phyloP scores from a whole-genome alignment of 53 echinoderm and acorn worm genomes.

The Mesocentrotus franciscanus region DNA sequence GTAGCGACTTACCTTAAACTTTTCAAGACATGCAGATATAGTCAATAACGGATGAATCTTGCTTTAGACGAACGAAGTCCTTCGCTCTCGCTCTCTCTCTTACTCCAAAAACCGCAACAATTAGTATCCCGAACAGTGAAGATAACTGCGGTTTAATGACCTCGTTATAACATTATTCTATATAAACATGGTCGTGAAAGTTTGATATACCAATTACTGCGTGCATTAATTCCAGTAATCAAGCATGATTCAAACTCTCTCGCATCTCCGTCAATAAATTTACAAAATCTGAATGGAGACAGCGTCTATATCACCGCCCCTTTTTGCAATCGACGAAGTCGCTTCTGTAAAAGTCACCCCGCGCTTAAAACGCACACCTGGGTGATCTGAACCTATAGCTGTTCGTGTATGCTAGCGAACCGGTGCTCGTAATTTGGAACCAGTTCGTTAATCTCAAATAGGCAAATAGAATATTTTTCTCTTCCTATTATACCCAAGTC shows the following conservation, averaged over 20 bases:
- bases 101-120: slow-evolving; percentile 1
- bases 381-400: not conserved
- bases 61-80: not conserved
- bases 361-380: not conserved
- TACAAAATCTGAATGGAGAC: not conserved
- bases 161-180: not conserved
- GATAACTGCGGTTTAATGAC: not conserved
- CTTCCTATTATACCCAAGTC: not conserved
- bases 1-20: not conserved
- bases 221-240: not conserved
- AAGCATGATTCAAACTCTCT: not conserved
- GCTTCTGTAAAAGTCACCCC: no score
- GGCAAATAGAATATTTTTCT: slow-evolving; percentile 2
- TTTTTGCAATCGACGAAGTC: not conserved
- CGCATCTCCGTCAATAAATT: not conserved
- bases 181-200: not conserved
- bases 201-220: not conserved
- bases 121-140: not conserved
- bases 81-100: not conserved
- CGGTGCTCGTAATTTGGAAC: not conserved
- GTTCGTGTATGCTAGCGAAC: not conserved
- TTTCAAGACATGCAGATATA: not conserved
- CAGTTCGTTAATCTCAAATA: slow-evolving; percentile 4
- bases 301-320: not conserved
- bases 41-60: not conserved